A percentile compares a stretch with the other conserved stretches of the same genome.
These are phyloP conservation scores for Oncopeltus fasciatus DNA, from an alignment of 1,140 invertebrate genomes.

Conservation along the genomic window DNA sequence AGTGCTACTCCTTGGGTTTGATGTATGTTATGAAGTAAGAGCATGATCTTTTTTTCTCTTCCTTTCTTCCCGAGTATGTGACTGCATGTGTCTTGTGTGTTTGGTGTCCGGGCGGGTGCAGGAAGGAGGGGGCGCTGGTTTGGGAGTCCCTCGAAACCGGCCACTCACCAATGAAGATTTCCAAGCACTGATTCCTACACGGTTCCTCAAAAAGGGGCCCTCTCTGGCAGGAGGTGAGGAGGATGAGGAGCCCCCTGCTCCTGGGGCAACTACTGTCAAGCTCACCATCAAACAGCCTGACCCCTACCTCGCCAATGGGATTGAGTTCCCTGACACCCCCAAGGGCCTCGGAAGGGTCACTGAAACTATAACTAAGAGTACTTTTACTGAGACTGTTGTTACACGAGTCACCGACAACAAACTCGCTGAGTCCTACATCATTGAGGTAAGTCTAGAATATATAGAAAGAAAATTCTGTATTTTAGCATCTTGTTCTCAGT, in stretches of 20 bases:
- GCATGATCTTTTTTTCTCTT: no score
- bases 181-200: slow-evolving; percentile 82
- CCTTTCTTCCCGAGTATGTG: no score
- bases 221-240: background rate
- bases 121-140: background rate
- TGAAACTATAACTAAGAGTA: slow-evolving; percentile 85
- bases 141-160: slow-evolving; percentile 25
- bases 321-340: slow-evolving; percentile 65
- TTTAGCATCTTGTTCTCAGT: slow-evolving; percentile 10
- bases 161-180: slow-evolving; percentile 82
- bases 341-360: slow-evolving; percentile 70
- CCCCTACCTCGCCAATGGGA: slow-evolving; percentile 34
- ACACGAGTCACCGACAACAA: slow-evolving; percentile 84
- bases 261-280: slow-evolving; percentile 33
- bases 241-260: slow-evolving; percentile 1
- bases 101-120: background rate
- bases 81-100: background rate
- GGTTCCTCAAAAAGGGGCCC: slow-evolving; percentile 45
- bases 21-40: no score
- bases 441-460: slow-evolving; percentile 54
- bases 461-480: background rate
- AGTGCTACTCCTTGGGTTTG: no score
- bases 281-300: slow-evolving; percentile 58
- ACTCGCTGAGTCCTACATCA: slow-evolving; percentile 62
- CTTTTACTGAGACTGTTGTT: slow-evolving; percentile 83